These are phyloP conservation scores for Lampropteryx suffumata DNA, from an alignment of 2,888 invertebrate genomes.

Conservation along the genomic window DNA sequence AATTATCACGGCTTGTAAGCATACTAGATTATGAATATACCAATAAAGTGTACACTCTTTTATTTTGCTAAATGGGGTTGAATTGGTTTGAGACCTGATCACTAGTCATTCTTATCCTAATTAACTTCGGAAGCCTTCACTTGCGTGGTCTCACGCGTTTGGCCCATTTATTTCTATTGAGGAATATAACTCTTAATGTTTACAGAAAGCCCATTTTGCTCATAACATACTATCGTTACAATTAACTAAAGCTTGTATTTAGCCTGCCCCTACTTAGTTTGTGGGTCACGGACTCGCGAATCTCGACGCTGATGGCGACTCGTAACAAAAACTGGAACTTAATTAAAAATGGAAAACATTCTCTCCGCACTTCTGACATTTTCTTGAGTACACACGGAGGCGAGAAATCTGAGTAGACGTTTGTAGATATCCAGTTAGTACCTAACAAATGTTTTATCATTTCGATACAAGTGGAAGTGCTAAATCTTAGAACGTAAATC, in stretches of 20 bases:
- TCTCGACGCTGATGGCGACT: conserved; percentile 46
- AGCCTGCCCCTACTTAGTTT: conserved; percentile 45
- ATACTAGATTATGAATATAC: too few relatives aligned
- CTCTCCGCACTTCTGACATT: conserved; percentile 41
- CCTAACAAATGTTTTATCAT: conserved; percentile 65
- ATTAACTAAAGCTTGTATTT: conserved; percentile 10
- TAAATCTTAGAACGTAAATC: conserved; percentile 69
- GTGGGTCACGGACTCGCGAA: conserved; percentile 50
- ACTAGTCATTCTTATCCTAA: too few relatives aligned
- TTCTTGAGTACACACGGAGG: conserved; percentile 39
- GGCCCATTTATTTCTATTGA: too few relatives aligned
- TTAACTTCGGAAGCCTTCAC: too few relatives aligned
- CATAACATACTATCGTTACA: too few relatives aligned
- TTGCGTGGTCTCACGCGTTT: too few relatives aligned
- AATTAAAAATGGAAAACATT: conserved; percentile 59
- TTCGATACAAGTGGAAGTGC: conserved; percentile 70
- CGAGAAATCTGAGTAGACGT: conserved; percentile 46
- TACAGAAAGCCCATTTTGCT: not conserved
- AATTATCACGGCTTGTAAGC: too few relatives aligned
- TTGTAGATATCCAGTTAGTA: conserved; percentile 58
- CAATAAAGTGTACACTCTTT: too few relatives aligned
- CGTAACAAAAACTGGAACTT: conserved; percentile 58
- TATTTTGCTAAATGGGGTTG: too few relatives aligned
- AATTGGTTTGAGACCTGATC: too few relatives aligned
- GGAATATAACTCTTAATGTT: too few relatives aligned